Conservation (phyloP, 2,888 invertebrate genomes). For the Mystacides longicornis region DNA sequence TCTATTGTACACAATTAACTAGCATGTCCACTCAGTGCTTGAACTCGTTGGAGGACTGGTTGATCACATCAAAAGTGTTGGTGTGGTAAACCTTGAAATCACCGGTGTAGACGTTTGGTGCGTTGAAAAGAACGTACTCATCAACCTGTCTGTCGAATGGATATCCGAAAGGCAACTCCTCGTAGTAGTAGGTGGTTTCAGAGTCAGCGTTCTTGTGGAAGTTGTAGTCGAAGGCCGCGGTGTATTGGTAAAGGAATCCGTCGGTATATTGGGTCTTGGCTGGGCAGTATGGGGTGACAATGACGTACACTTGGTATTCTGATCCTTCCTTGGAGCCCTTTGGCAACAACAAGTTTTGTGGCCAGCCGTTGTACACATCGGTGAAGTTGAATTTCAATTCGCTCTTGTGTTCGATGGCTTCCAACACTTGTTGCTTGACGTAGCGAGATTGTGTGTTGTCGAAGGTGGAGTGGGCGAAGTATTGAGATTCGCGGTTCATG, state of each 20-base stretch:
- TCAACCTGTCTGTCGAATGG: slow-evolving; percentile 66
- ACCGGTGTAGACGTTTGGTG: slow-evolving; percentile 58
- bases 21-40: neutral
- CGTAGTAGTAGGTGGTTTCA: slow-evolving; percentile 44
- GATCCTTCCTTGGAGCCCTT: slow-evolving; percentile 62
- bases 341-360: slow-evolving; percentile 62
- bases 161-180: slow-evolving; percentile 61
- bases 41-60: neutral
- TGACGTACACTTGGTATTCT: slow-evolving; percentile 57
- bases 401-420: slow-evolving; percentile 42
- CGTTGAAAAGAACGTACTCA: slow-evolving; percentile 47
- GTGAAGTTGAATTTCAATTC: slow-evolving; percentile 49
- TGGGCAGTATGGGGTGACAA: slow-evolving; percentile 49
- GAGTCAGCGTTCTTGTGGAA: slow-evolving; percentile 31
- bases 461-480: slow-evolving; percentile 53
- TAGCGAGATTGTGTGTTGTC: slow-evolving; percentile 56
- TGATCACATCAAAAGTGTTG: slow-evolving; percentile 27
- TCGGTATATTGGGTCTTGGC: slow-evolving; percentile 35
- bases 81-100: slow-evolving; percentile 58
- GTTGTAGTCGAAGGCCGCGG: slow-evolving; percentile 42
- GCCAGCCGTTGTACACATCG: slow-evolving; percentile 52
- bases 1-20: neutral
- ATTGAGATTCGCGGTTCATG: slow-evolving; percentile 56
- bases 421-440: slow-evolving; percentile 50
- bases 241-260: slow-evolving; percentile 28